phyloP scores from a whole-genome alignment of 2,113 vertebrate genomes.

The Vulpes ferrilata region DNA sequence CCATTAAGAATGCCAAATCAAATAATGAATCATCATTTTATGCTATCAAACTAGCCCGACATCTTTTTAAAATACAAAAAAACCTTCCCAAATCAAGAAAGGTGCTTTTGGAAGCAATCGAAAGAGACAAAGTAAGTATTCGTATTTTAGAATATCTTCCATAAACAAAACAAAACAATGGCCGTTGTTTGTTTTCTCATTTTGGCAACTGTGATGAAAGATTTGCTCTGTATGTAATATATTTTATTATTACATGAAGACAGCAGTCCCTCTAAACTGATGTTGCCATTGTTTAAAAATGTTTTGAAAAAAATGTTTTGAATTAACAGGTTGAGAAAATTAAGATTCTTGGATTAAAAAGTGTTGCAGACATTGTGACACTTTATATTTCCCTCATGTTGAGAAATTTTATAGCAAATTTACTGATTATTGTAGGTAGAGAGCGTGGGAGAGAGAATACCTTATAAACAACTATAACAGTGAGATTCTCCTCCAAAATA shows the following conservation, averaged over 20 bases:
- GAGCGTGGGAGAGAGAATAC: not conserved
- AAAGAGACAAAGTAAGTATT: slow-evolving; percentile 94
- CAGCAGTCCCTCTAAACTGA: slow-evolving; percentile 93
- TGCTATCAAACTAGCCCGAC: slow-evolving; percentile 95
- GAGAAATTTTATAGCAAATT: slow-evolving; percentile 6
- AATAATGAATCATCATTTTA: slow-evolving; percentile 94
- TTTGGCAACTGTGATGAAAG: slow-evolving; percentile 89
- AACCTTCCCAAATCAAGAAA: slow-evolving; percentile 95
- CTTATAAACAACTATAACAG: not conserved
- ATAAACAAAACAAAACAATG: not conserved
- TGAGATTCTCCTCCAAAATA: not conserved
- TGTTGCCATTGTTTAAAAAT: slow-evolving; percentile 81
- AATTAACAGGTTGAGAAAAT: slow-evolving; percentile 45
- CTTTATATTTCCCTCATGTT: slow-evolving; percentile 12
- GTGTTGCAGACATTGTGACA: not conserved
- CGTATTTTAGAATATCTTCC: slow-evolving; percentile 30
- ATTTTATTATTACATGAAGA: slow-evolving; percentile 86
- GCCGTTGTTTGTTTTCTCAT: not conserved
- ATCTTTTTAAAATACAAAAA: slow-evolving; percentile 96
- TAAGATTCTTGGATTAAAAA: slow-evolving; percentile 18
- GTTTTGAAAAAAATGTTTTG: not conserved
- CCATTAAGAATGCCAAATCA: slow-evolving; percentile 92
- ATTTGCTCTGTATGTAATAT: slow-evolving; percentile 79
- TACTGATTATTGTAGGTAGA: slow-evolving; percentile 22
- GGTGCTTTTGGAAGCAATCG: slow-evolving; percentile 96